A percentile compares a stretch with the other conserved stretches of the same genome.
phyloP scores from a whole-genome alignment of 2,888 invertebrate genomes.

The Brachypterus glaber region DNA sequence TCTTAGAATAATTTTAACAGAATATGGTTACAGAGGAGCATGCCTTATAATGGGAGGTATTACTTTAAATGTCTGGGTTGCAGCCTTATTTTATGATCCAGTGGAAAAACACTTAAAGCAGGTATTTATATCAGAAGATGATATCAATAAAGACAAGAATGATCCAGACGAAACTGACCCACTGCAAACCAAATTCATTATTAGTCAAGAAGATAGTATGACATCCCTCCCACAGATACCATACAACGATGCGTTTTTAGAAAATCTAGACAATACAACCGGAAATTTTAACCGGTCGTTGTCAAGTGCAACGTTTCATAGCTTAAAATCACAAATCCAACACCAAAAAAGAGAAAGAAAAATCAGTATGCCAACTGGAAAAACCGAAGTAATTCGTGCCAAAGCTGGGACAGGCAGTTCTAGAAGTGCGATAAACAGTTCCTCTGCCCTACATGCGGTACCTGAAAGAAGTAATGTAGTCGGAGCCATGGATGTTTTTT shows the following conservation, averaged over 20 bases:
- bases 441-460: slow-evolving; percentile 51
- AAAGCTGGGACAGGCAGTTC: slow-evolving; percentile 29
- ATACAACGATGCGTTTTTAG: slow-evolving; percentile 33
- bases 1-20: slow-evolving; percentile 57
- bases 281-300: slow-evolving; percentile 55
- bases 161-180: slow-evolving; percentile 25
- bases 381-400: slow-evolving; percentile 32
- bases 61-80: slow-evolving; percentile 75
- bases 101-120: slow-evolving; percentile 72
- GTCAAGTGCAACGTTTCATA: slow-evolving; percentile 60
- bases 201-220: slow-evolving; percentile 36
- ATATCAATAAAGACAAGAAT: slow-evolving; percentile 36
- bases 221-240: slow-evolving; percentile 33
- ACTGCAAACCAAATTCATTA: slow-evolving; percentile 36
- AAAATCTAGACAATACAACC: slow-evolving; percentile 30
- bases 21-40: slow-evolving; percentile 71
- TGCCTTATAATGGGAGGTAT: slow-evolving; percentile 73
- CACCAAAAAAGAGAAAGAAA: slow-evolving; percentile 44
- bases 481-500: slow-evolving; percentile 29
- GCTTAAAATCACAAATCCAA: slow-evolving; percentile 41
- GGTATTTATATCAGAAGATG: slow-evolving; percentile 38
- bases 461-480: slow-evolving; percentile 49
- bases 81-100: slow-evolving; percentile 74
- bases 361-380: slow-evolving; percentile 51
- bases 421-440: slow-evolving; percentile 33